Evolutionary conservation across 2,797 vertebrate species (phyloP).

Genomic region (Rallus crepitans): DNA sequence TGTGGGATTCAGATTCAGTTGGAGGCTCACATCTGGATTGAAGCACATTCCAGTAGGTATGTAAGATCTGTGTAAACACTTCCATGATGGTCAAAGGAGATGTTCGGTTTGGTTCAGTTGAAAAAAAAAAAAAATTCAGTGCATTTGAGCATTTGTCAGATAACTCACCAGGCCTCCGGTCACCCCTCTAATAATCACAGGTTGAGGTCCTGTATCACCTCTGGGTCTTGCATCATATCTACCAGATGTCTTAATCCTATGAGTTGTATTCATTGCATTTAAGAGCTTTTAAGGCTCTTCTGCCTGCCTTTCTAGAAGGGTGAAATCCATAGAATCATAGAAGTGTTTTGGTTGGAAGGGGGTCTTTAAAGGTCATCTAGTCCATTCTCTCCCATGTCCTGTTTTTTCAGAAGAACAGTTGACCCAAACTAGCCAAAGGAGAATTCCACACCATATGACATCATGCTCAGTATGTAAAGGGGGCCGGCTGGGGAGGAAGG

Average conservation of each 20-base stretch:
- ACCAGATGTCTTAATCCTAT: neutral
- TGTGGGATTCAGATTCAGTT: neutral
- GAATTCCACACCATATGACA: too few species aligned
- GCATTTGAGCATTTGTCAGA: neutral
- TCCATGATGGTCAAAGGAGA: neutral
- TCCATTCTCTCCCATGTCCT: too few species aligned
- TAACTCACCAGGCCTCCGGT: neutral
- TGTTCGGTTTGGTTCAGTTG: neutral
- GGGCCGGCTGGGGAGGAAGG: too few species aligned
- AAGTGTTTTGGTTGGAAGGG: neutral
- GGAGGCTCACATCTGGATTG: neutral
- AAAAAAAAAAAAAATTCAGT: neutral
- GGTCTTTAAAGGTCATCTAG: neutral
- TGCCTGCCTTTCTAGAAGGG: neutral
- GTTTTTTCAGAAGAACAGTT: too few species aligned
- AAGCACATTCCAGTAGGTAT: neutral
- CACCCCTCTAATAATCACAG: neutral
- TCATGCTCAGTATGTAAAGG: too few species aligned
- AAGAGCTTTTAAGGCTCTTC: neutral
- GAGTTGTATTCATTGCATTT: neutral
- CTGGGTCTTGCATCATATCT: neutral
- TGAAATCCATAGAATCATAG: neutral
- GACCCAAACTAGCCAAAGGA: too few species aligned
- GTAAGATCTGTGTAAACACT: neutral
- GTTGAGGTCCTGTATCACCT: neutral